Evolutionary conservation across 1,140 invertebrate genomes (phyloP), one percentile per base, ranked within the genome.

Genomic region (Gryon sp.): DNA sequence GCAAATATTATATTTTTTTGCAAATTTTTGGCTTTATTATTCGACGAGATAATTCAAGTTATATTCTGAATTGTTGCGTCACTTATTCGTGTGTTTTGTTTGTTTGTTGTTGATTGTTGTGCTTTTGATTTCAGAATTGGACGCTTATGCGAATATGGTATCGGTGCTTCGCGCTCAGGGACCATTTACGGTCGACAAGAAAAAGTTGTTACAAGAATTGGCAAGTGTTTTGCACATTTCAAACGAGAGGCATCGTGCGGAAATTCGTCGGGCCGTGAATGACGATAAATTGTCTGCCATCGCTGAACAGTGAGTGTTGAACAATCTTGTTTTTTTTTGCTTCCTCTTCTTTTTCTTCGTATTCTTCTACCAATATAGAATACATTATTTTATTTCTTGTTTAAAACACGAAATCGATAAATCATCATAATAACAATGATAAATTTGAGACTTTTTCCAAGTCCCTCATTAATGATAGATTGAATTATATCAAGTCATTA

Each of bases 151-250:
- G 78, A 92, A 93, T 84, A 91, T 97, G 85, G 93, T 98, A 43
- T 95, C 94, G 82, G 95, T 95, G 70, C 93, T 98, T 86, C 92
- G 97, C 88, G 97, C 96, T 82, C 96, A 98, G 90, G 97, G 97
- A 57, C 91, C 93, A 82, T 92, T 97, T 28, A 95, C 92, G 80
- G 92, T 92, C 81, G 93, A 94, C 73, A 97, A 96, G 91, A 93
- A 93, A 85, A 95, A 94, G 85, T 88, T 97, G 66, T 90, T 98
- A 34, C 92, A 93, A 84, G 95, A 97, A 84, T 88, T 97, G 60
- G 92, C 94, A 80, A 91, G 91, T 82, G 90, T 92, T 83, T 92
- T 98, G 76, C 95, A 95, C 88, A 97, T 98, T 85, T 93, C 95
- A 43, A 92, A 93, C 83, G 97, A 98, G 86, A 91, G 97, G 76